Evolutionary conservation across 1,140 invertebrate species (phyloP).

Genomic region (Achatina immaculata): DNA sequence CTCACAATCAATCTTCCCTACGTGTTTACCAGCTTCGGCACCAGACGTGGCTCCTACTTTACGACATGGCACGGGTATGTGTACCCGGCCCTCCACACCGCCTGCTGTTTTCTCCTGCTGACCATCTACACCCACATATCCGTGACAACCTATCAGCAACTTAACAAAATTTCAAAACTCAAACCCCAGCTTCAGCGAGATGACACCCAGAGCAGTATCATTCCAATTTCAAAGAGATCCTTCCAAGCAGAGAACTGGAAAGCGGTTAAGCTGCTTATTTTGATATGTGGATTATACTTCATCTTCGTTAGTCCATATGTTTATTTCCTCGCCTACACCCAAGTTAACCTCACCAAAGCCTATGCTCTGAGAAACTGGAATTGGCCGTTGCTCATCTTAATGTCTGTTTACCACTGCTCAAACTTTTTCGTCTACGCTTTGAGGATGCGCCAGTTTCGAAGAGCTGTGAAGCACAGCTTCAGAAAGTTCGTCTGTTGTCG

Average conservation of each 20-base stretch:
- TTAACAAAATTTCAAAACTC: constrained; percentile 4
- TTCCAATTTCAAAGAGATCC: not conserved
- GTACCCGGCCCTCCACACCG: constrained; percentile 12
- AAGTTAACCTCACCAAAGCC: too few species aligned
- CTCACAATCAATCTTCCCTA: constrained; percentile 1
- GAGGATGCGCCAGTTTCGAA: not conserved
- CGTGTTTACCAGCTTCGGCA: not conserved
- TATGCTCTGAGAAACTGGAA: not conserved
- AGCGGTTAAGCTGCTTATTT: not conserved
- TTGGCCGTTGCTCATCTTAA: not conserved
- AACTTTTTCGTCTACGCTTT: constrained; percentile 23
- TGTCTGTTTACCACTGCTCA: constrained; percentile 1
- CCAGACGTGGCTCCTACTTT: not conserved
- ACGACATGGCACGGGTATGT: not conserved
- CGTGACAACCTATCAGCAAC: not conserved
- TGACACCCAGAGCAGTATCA: not conserved
- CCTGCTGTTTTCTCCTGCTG: not conserved
- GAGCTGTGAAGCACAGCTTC: not conserved
- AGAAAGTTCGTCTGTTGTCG: not conserved
- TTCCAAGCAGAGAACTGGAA: constrained; percentile 23
- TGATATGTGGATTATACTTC: constrained; percentile 8
- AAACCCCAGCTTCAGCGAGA: constrained; percentile 1
- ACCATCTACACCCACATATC: constrained; percentile 9
- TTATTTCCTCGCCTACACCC: not conserved
- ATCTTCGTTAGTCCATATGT: constrained; percentile 16